phyloP scores from a whole-genome alignment of 2,113 vertebrate species.

The Abramis brama region DNA sequence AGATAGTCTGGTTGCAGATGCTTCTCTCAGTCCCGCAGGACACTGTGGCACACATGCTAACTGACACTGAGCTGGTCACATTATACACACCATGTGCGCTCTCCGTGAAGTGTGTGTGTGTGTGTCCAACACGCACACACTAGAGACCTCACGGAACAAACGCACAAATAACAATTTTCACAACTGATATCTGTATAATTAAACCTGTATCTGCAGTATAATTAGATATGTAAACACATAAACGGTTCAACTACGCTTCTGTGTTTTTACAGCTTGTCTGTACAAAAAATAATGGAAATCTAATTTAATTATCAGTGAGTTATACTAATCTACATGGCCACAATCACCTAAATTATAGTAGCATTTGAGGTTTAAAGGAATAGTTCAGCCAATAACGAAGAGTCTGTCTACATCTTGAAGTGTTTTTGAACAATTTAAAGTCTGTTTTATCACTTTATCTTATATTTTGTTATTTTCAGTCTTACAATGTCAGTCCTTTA shows the following conservation, averaged over 20 bases:
- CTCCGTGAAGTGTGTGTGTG: conserved; percentile 59
- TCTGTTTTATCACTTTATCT: not conserved
- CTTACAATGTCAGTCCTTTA: not conserved
- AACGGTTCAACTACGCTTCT: not conserved
- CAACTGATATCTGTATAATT: conserved; percentile 22
- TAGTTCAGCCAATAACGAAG: not conserved
- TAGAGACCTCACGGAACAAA: conserved; percentile 18
- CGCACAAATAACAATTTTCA: conserved; percentile 27
- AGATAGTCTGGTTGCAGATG: conserved; percentile 67
- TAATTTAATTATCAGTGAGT: not conserved
- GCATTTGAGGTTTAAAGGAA: not conserved
- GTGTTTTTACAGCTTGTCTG: not conserved
- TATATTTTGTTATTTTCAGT: not conserved
- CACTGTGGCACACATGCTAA: conserved; percentile 67
- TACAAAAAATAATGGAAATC: not conserved
- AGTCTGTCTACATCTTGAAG: not conserved
- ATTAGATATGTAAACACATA: conserved; percentile 18
- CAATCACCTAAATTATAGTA: too few species aligned
- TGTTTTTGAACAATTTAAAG: not conserved
- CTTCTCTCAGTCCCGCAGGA: conserved; percentile 74
- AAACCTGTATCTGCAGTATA: not conserved
- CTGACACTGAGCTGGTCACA: conserved; percentile 71
- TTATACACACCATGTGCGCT: conserved; percentile 78
- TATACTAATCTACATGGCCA: not conserved
- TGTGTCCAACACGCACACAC: conserved; percentile 16